These are phyloP conservation scores for Magallana ariakensis DNA, from an alignment of 1,140 invertebrate species.

Conservation along the genomic window DNA sequence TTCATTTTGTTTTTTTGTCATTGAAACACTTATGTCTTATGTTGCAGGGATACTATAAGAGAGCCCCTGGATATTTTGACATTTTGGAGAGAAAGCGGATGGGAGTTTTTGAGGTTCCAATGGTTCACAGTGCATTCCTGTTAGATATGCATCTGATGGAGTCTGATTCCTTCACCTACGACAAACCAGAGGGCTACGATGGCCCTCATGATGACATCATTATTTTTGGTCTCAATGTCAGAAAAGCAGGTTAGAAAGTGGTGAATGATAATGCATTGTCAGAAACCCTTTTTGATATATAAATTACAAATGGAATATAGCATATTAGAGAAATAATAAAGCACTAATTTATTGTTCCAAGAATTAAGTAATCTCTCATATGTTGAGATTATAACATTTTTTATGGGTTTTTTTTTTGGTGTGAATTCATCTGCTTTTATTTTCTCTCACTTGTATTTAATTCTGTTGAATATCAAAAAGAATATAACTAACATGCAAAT, in stretches of 20 bases:
- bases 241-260: slow-evolving; percentile 75
- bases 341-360: neutral
- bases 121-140: slow-evolving; percentile 94
- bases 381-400: no score
- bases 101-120: slow-evolving; percentile 92
- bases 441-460: no score
- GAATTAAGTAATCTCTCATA: no score
- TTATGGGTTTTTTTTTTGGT: no score
- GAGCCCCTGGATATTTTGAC: slow-evolving; percentile 92
- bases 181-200: slow-evolving; percentile 82
- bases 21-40: neutral
- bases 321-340: neutral
- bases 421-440: no score
- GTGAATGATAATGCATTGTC: neutral
- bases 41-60: slow-evolving; percentile 90
- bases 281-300: neutral
- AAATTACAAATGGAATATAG: neutral
- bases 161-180: slow-evolving; percentile 88
- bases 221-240: slow-evolving; percentile 93
- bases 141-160: slow-evolving; percentile 86
- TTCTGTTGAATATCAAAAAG: no score
- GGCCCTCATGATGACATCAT: slow-evolving; percentile 96
- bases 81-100: slow-evolving; percentile 87
- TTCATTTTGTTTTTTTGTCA: no score
- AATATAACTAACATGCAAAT: no score